These are phyloP conservation scores for Rhinatrema bivittatum DNA, from an alignment of 2,797 vertebrate genomes.

Conservation along the genomic window DNA sequence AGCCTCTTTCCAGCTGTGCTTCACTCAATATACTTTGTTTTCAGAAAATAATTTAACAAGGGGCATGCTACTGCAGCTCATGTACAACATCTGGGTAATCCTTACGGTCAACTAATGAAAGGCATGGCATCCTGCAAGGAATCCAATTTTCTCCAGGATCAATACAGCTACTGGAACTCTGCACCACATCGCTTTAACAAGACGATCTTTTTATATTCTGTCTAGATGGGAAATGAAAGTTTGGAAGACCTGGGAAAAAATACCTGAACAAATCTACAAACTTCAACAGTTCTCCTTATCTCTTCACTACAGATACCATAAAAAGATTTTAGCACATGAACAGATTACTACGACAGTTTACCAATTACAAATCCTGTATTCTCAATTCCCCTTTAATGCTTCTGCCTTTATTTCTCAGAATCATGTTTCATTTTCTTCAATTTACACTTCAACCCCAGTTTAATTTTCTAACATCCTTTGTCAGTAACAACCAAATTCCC, in stretches of 20 bases:
- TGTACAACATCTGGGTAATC: no score
- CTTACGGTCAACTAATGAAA: no score
- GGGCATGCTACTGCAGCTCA: no score
- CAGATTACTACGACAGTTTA: slow-evolving; percentile 1
- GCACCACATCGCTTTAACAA: no score
- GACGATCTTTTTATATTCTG: no score
- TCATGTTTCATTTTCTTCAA: background rate
- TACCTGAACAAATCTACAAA: slow-evolving; percentile 7
- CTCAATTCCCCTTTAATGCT: background rate
- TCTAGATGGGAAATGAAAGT: no score
- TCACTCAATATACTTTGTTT: no score
- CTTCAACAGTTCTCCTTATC: slow-evolving; percentile 11
- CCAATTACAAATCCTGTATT: background rate
- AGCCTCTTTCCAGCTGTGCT: no score
- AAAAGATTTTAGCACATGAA: slow-evolving; percentile 9
- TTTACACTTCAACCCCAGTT: slow-evolving; percentile 12
- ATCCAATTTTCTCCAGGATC: no score
- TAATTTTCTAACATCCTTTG: slow-evolving; percentile 15
- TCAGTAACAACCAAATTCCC: slow-evolving; percentile 12
- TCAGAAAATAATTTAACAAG: no score
- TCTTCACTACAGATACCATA: slow-evolving; percentile 5
- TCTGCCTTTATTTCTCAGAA: background rate
- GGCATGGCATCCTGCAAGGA: no score
- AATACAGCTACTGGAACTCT: no score
- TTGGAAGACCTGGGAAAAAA: slow-evolving; percentile 5